Evolutionary conservation across 2,888 invertebrate genomes (phyloP), one percentile per base, ranked within the genome.

Genomic region (Galerucella pusilla): DNA sequence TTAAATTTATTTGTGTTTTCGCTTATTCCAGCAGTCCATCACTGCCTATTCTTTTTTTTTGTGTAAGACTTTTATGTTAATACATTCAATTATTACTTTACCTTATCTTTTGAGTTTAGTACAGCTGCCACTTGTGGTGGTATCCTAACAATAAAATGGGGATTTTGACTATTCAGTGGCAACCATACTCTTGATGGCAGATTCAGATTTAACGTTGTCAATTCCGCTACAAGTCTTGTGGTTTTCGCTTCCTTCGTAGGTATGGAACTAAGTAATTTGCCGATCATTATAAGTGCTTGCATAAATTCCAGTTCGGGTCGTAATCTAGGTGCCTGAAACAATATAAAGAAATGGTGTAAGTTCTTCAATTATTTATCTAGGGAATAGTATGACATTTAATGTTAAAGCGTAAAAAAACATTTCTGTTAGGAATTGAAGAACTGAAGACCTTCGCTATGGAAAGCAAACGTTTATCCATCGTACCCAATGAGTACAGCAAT

Each of bases 181-280:
- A 99, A 90, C 98, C 99, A 99, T 77, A 99, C 99, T 75, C 98
- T 90, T 12, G 99, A 98, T 14, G 99, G 99, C 77, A 99, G 91
- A 90, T 99, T 99, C 81, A 98, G 91, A 89, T 99, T 99, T 75
- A 99, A 90, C 82, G 96, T 91, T 80, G 96, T 96, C 81, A 99
- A 90, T 88, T 98, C 98, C 73, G 98, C 97, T 79, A 97, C 93
- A 80, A 99, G 90, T 81, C 96, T 92, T 78, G 96, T 96, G 79
- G 96, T 98, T 88, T 98, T 95, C 80, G 96, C 93, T 87, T 99
- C 97, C 88, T 96, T 96, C 68, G 94, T 94, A 57, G 94, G 92
- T 82, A 96, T 91, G 70, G 93, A 92, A 83, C 94, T 94, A 79
- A 97, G 89, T 82, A 94, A 91, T 88, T 94, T 93, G 68, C 97